Evolutionary conservation across 2,888 invertebrate genomes (phyloP).

Genomic region (Phengaris arion): DNA sequence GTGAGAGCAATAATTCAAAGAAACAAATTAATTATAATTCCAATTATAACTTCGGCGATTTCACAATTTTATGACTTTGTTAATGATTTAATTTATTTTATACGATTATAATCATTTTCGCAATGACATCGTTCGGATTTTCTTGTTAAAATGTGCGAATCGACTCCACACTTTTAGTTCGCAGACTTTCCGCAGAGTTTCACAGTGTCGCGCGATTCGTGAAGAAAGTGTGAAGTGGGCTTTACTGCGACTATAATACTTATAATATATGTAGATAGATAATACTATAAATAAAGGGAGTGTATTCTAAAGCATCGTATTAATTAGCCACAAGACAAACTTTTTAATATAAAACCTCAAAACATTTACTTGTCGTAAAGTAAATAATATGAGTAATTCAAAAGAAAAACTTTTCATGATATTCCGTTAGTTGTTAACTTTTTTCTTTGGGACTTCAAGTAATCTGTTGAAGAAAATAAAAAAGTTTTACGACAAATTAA

Average conservation of each 20-base stretch:
- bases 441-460: conserved; percentile 2
- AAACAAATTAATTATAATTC: conserved; percentile 13
- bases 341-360: background rate
- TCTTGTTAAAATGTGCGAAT: too few relatives aligned
- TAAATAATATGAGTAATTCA: background rate
- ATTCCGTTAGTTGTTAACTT: background rate
- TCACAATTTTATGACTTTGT: background rate
- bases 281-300: too few relatives aligned
- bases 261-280: too few relatives aligned
- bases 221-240: too few relatives aligned
- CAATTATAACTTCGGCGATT: conserved; percentile 6
- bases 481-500: background rate
- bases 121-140: too few relatives aligned
- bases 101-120: background rate
- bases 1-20: background rate
- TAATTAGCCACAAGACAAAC: background rate
- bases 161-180: too few relatives aligned
- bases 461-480: conserved; percentile 2
- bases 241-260: too few relatives aligned
- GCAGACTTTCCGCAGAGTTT: too few relatives aligned
- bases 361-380: conserved; percentile 7
- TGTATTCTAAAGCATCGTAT: too few relatives aligned
- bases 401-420: conserved; percentile 1
- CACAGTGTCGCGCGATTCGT: too few relatives aligned
- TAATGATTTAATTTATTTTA: background rate